Base-by-base conservation (phyloP, 2,888 invertebrate genomes). In the Elysia crispata region DNA sequence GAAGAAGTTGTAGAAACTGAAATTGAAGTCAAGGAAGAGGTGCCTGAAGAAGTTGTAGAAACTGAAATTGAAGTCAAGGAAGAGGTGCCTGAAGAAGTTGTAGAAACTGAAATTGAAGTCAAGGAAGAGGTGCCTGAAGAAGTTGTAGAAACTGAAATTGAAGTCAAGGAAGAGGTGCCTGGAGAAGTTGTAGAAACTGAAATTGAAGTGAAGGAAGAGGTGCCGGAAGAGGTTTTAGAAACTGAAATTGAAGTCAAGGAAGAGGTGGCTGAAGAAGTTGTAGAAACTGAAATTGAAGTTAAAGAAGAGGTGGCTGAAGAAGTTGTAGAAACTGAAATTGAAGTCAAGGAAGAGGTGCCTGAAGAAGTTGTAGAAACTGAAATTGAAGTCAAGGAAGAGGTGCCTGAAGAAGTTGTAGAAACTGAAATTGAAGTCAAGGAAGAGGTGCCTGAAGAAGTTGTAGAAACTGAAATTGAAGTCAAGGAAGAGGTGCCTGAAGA, bases 81-180 rank as follows among this genome's bases (percentile, higher is more conserved):
- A 41, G 50, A 60, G n/a, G 28, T 30, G 66, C 80, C 82, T 73
- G 82, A 84, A 81, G 82, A 85, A 28, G 82, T 84, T 81, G 76
- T 72, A 41, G 77, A 66, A 23, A 72, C 23, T 28, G 76, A 81
- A 79, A 49, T 69, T 33, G 54, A 83, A 54, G 82, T 78, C 28
- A 79, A 77, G 18, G 79, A 80, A 60, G 79, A 78, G 20, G 66
- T 79, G 18, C 91, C 95, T 74, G 94, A 95, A 90, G 92, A 93
- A 73, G 94, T 94, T 85, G 94, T 94, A 87, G 89, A n/a, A n/a
- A n/a, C n/a, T n/a, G n/a, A n/a, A n/a, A n/a, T n/a, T n/a, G n/a
- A n/a, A n/a, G n/a, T n/a, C n/a, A n/a, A n/a, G n/a, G n/a, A n/a
- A 86, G 86, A 76, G 67, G 1, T 95, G 95, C 86, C 91, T 94